Evolutionary conservation across 2,113 vertebrate species (phyloP).

Genomic region (Colius striatus): DNA sequence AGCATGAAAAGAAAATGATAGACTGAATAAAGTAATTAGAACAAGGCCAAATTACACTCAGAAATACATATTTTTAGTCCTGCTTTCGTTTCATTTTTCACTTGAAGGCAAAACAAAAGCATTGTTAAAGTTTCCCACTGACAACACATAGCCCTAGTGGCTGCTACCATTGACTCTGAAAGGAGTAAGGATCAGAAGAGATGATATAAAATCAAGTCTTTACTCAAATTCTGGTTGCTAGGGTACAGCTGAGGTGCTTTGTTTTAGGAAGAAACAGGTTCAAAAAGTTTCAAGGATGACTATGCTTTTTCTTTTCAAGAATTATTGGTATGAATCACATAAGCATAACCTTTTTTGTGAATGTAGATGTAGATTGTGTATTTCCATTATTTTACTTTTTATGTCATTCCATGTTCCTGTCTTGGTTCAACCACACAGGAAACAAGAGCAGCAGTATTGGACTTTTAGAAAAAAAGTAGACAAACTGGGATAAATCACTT

Average conservation of each 20-base stretch:
- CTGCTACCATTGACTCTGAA: background rate
- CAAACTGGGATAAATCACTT: background rate
- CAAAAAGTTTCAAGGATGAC: background rate
- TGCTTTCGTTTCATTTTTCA: background rate
- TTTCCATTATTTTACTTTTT: background rate
- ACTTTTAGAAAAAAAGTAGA: background rate
- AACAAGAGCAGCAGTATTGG: background rate
- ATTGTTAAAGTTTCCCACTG: background rate
- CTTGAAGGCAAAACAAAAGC: background rate
- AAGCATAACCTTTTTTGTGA: background rate
- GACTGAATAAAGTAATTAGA: background rate
- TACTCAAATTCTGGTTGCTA: background rate
- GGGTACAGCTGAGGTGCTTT: background rate
- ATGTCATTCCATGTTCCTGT: background rate
- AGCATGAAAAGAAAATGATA: background rate
- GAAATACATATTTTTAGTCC: background rate
- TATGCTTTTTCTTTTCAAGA: background rate
- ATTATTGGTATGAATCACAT: background rate
- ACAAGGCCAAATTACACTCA: background rate
- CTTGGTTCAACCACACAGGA: background rate
- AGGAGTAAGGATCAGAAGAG: background rate
- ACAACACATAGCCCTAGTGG: background rate
- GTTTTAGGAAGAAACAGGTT: background rate
- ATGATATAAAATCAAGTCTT: background rate
- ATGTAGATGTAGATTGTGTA: background rate